phyloP scores from a whole-genome alignment of 2,888 invertebrate genomes.

The Acrocyrtus sp. region DNA sequence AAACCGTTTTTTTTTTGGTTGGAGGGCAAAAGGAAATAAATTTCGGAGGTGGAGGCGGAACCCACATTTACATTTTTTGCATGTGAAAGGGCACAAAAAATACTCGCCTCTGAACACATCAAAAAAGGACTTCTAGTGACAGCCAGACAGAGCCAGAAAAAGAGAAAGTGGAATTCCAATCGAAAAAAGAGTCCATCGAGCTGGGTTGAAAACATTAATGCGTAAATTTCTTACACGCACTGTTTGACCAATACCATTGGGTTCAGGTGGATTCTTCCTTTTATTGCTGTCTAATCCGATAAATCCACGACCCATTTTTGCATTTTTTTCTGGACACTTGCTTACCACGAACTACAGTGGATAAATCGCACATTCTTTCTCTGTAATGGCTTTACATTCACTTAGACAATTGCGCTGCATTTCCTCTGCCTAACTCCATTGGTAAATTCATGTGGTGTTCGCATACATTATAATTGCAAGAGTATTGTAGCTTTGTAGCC shows the following conservation, averaged over 20 bases:
- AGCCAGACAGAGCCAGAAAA: background rate
- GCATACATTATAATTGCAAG: conserved; percentile 14
- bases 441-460: background rate
- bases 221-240: too few relatives aligned
- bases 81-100: conserved; percentile 8
- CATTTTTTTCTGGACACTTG: background rate
- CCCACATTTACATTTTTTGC: conserved; percentile 18
- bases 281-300: background rate
- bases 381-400: conserved; percentile 1
- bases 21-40: conserved; percentile 34
- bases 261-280: background rate
- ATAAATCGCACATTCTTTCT: background rate
- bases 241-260: too few relatives aligned
- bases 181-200: too few relatives aligned
- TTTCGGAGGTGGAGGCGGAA: conserved; percentile 21
- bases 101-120: background rate
- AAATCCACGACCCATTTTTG: too few relatives aligned
- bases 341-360: background rate
- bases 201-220: too few relatives aligned
- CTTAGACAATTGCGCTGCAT: conserved; percentile 40
- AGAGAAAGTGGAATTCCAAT: background rate
- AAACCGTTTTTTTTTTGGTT: background rate
- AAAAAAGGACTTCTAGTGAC: background rate
- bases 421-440: conserved; percentile 7
- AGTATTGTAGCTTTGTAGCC: too few relatives aligned